Evolutionary conservation across 2,888 invertebrate genomes (phyloP), one percentile per base, ranked within the genome.

Genomic region (Morinoia aosen): DNA sequence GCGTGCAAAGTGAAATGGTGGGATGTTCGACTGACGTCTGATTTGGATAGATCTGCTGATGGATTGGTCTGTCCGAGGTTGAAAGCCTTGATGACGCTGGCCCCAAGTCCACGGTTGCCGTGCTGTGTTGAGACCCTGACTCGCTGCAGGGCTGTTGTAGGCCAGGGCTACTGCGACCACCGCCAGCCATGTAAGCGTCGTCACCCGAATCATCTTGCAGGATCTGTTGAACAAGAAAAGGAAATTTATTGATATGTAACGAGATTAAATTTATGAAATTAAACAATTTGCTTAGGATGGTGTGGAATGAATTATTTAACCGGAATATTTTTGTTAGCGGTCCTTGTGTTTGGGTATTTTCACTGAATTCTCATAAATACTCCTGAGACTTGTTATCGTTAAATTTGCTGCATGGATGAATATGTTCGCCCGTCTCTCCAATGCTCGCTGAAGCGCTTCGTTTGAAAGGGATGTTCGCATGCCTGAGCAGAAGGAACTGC

Each of bases 91-190:
- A 11, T 93, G 57, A 10, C 93, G 56, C 25, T 58, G 56, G n/a
- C 93, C 93, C 93, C 93, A 93, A 11, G 57, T 93, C 93, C 93
- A 93, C 14, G 57, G 57, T 48, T 56, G 93, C 19, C 33, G 93
- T 57, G 93, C 93, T 93, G 93, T 8, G 58, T 57, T 14, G 93
- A 93, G 93, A 40, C 10, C 57, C 25, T 57, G 57, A 93, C 93
- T 76, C 25, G 76, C 33, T 19, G 33, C 33, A 10, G 76, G 76
- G 48, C 48, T 48, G 76, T 76, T 16, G 25, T 33, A 93, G 90
- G 39, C 12, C 48, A 90, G 48, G 16, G 90, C 14, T 40, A 10
- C 93, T 57, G 58, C 57, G 12, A 93, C 57, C 48, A 58, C 33
- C 93, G 57, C 93, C 57, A 93, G 58, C n/a, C 93, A 57, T 14